Base-by-base conservation (phyloP, 2,797 vertebrate genomes). In the Chromis chromis region DNA sequence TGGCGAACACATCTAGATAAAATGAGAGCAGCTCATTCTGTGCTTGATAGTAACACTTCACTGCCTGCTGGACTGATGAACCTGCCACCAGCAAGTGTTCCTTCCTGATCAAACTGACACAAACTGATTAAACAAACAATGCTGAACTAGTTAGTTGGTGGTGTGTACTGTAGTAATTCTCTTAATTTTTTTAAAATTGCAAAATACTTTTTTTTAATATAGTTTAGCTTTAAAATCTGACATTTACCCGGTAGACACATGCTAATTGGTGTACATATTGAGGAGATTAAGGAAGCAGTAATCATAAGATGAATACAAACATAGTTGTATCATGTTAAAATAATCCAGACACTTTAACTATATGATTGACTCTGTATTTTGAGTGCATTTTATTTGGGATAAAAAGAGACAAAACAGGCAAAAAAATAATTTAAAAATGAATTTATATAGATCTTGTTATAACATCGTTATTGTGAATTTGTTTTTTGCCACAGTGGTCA, bases 11-110 rank as follows among this genome's bases (percentile, higher is more conserved):
- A 63, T 60, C 24, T 61, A 36, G 22, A 68, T 52, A 19, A 40
- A 13, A 56, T n/a, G 16, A 36, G 39, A 64, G 50, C 61, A 21
- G 42, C 68, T 66, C 7, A 28, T 60, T 69, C 63, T 65, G 24
- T 72, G 9, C 39, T 40, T 21, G 36, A 59, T 63, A n/a, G 55
- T 28, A 55, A 63, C 28, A 36, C 33, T 36, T 10, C 33, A 36
- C 33, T 36, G 33, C 10, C 33, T 11, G 33, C 33, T 36, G 33
- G 33, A 14, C 25, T 22, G 33, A 40, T 19, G 11, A 53, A 49
- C 10, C 28, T 39, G 44, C 58, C 53, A 52, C 33, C 39, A 21
- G 17, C 55, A 61, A 6, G 8, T 52, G 52, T 58, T 71, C 16
- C 11, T 22, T 53, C 49, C 58, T 65, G 27, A 61, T 27, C 17